A percentile compares a stretch with the other conserved stretches of the same genome.
These are phyloP conservation scores for Pachymerium ferrugineum DNA, from an alignment of 2,888 invertebrate species.

Conservation along the genomic window DNA sequence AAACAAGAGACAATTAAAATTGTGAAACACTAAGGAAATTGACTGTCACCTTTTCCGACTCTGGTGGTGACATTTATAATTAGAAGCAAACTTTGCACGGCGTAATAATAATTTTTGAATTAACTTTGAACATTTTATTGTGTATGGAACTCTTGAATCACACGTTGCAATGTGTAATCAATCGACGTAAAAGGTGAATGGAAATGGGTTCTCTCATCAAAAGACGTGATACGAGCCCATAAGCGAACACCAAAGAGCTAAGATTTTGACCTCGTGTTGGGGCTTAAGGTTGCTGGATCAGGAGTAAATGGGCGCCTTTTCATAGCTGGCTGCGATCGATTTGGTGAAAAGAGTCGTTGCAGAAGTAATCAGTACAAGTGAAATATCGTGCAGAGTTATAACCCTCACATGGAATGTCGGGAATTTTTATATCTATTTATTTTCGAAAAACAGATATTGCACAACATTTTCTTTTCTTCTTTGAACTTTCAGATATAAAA, in stretches of 20 bases:
- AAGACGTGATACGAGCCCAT: background rate
- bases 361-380: background rate
- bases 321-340: background rate
- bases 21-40: no score
- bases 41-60: no score
- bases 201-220: background rate
- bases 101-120: no score
- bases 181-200: background rate
- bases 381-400: background rate
- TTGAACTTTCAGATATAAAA: no score
- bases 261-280: background rate
- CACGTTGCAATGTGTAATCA: no score
- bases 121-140: no score
- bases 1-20: no score
- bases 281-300: background rate
- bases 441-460: background rate
- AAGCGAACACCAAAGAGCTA: no score
- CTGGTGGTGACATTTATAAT: no score
- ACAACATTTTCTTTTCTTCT: background rate
- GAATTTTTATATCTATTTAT: background rate
- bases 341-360: background rate
- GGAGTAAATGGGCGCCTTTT: background rate
- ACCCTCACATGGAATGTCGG: background rate
- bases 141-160: no score
- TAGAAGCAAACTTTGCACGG: no score